Percentiles rank a stretch among this genome's conserved stretches.
Evolutionary conservation across 2,888 invertebrate species (phyloP).

Genomic region (Campoplex nolae): DNA sequence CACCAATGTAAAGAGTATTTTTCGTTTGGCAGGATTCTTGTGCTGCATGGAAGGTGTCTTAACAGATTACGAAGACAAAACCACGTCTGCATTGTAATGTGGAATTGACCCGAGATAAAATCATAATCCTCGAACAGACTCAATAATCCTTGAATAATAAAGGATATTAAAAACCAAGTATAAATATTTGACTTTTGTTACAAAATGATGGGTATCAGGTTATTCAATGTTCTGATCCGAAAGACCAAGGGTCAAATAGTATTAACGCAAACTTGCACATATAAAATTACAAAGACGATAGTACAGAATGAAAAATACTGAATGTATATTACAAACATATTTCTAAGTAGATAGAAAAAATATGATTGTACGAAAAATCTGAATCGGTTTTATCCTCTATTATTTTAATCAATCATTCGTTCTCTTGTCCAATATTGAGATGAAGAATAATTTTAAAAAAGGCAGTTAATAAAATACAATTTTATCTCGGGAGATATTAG

Average conservation of each 20-base stretch:
- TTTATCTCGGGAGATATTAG: not conserved
- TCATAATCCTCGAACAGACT: constrained; percentile 10
- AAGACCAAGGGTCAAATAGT: not conserved
- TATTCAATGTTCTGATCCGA: not conserved
- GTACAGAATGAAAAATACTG: not conserved
- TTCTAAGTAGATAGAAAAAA: not conserved
- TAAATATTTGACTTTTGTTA: not conserved
- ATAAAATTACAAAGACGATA: not conserved
- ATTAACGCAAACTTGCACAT: not conserved
- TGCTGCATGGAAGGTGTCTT: not conserved
- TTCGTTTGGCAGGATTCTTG: constrained; percentile 24
- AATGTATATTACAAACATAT: not conserved
- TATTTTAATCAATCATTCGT: not conserved
- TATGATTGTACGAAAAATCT: not conserved
- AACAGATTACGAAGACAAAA: not conserved
- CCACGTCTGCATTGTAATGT: constrained; percentile 10
- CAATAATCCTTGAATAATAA: not conserved
- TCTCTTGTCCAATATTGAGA: not conserved
- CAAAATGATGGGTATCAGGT: not conserved
- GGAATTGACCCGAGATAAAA: constrained; percentile 14
- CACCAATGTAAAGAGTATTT: constrained; percentile 16
- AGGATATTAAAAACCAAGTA: not conserved
- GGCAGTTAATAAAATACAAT: not conserved
- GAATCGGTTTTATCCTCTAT: not conserved
- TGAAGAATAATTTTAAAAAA: not conserved